Evolutionary conservation across 2,113 vertebrate genomes (phyloP).

Genomic region (Scytalopus superciliaris): DNA sequence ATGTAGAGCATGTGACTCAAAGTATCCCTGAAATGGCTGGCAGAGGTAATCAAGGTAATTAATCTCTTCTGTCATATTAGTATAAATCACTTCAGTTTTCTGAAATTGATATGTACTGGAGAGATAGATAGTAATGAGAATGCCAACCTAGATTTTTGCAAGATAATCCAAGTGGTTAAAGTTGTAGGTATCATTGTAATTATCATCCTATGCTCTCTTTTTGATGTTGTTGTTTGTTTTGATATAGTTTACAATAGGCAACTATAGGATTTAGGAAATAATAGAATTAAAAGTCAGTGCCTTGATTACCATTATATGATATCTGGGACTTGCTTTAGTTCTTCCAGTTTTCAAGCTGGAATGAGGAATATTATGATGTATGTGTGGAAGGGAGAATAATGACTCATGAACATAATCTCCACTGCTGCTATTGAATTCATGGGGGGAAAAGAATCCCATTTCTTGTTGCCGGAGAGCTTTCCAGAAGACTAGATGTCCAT

Average conservation of each 20-base stretch:
- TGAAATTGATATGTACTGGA: background rate
- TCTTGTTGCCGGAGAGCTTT: background rate
- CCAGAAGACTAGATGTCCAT: background rate
- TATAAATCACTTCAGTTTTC: background rate
- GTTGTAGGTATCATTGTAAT: background rate
- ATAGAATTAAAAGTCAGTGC: background rate
- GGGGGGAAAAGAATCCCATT: background rate
- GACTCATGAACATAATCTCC: background rate
- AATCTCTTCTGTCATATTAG: background rate
- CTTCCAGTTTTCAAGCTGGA: background rate
- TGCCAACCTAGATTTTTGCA: background rate
- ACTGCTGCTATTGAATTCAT: background rate
- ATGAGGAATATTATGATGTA: background rate
- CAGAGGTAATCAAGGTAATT: background rate
- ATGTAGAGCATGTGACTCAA: background rate
- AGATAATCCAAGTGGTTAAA: background rate
- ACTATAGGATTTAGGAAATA: background rate
- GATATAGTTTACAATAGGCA: background rate
- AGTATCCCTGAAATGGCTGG: background rate
- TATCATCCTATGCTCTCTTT: background rate
- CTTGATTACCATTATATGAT: background rate
- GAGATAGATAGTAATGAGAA: background rate
- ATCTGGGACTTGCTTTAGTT: background rate
- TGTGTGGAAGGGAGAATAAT: background rate
- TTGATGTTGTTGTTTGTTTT: background rate